These are phyloP conservation scores for Tachyglossus aculeatus DNA, from an alignment of 2,797 vertebrate genomes.

Conservation along the genomic window DNA sequence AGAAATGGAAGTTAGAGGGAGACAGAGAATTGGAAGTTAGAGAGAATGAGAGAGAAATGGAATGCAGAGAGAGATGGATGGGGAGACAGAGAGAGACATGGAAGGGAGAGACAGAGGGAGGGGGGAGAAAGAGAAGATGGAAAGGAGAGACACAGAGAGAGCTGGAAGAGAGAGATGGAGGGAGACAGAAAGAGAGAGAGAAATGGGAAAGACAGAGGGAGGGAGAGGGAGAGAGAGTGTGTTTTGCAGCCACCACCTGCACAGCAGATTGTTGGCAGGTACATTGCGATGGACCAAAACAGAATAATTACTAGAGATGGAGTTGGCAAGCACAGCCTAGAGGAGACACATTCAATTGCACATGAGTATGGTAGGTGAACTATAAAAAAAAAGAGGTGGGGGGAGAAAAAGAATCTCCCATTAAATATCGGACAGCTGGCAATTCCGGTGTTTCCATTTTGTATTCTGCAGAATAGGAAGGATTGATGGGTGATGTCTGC, in stretches of 20 bases:
- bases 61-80: too few relatives aligned
- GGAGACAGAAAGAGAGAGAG: too few relatives aligned
- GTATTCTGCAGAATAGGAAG: conserved; percentile 59
- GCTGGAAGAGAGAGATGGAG: too few relatives aligned
- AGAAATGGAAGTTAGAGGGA: too few relatives aligned
- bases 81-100: too few relatives aligned
- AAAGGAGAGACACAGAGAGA: too few relatives aligned
- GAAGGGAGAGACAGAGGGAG: too few relatives aligned
- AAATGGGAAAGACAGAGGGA: too few relatives aligned
- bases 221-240: conserved; percentile 11
- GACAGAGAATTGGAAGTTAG: too few relatives aligned
- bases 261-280: conserved; percentile 73
- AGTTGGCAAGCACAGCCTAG: conserved; percentile 71
- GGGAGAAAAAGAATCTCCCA: conserved; percentile 37
- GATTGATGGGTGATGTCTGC: conserved; percentile 45
- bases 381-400: conserved; percentile 49
- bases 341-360: conserved; percentile 69
- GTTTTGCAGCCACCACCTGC: conserved; percentile 69
- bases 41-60: too few relatives aligned
- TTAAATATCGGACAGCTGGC: conserved; percentile 68
- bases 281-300: conserved; percentile 61
- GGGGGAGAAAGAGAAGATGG: too few relatives aligned
- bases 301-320: conserved; percentile 75
- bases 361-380: conserved; percentile 71
- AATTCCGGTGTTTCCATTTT: conserved; percentile 65